These are phyloP conservation scores for Ianthella basta DNA, from an alignment of 37 sponge, comb jelly and placozoan species.

Conservation along the genomic window DNA sequence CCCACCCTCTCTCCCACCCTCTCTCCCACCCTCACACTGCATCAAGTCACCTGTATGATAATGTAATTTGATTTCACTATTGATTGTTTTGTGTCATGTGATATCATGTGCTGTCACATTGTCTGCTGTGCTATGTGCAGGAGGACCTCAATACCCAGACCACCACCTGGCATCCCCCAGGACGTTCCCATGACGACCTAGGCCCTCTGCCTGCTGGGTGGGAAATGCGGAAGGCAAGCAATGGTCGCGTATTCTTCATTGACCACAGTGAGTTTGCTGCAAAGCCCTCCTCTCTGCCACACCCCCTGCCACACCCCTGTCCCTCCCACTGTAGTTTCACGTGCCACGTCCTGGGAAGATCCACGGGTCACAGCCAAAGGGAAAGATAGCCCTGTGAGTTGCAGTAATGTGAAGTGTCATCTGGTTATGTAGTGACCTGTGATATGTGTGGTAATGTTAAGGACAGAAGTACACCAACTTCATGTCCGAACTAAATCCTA, in stretches of 20 bases:
- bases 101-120: background rate
- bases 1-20: too few relatives aligned
- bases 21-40: too few relatives aligned
- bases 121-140: background rate
- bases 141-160: conserved; percentile 33
- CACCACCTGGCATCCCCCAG: conserved; percentile 38
- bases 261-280: conserved; percentile 47
- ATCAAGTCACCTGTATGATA: too few relatives aligned
- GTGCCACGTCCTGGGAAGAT: conserved; percentile 92
- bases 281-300: background rate
- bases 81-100: too few relatives aligned
- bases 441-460: too few relatives aligned
- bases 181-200: background rate
- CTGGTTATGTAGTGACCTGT: too few relatives aligned
- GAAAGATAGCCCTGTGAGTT: conserved; percentile 67
- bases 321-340: conserved; percentile 44
- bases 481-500: conserved; percentile 59
- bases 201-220: conserved; percentile 71
- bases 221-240: conserved; percentile 74
- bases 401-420: background rate
- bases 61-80: too few relatives aligned
- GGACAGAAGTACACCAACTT: conserved; percentile 82
- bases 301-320: too few relatives aligned
- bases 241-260: conserved; percentile 66
- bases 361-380: conserved; percentile 76